phyloP scores from a whole-genome alignment of 2,113 vertebrate genomes.

The Rhinolophus sinicus region DNA sequence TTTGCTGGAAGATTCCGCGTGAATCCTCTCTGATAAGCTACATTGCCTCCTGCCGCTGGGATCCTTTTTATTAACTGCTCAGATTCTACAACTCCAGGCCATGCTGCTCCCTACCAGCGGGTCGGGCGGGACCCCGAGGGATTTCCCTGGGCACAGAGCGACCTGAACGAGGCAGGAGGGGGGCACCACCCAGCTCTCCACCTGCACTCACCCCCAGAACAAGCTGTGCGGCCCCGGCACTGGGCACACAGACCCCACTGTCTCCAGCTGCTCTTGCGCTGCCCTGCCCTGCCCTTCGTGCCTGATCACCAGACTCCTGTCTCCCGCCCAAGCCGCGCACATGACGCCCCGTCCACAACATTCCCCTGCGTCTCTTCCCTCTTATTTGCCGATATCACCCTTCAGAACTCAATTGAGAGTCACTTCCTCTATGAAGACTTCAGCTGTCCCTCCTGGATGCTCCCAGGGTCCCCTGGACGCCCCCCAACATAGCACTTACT shows the following conservation, averaged over 20 bases:
- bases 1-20: not conserved
- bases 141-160: too few relatives aligned
- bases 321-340: not conserved
- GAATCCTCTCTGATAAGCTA: not conserved
- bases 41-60: too few relatives aligned
- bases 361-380: not conserved
- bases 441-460: not conserved
- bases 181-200: not conserved
- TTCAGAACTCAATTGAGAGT: not conserved
- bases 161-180: not conserved
- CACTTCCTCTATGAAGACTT: not conserved
- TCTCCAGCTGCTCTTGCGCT: not conserved
- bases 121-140: too few relatives aligned
- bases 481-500: not conserved
- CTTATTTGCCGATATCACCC: not conserved
- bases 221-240: not conserved
- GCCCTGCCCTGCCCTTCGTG: fast-evolving
- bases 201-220: too few relatives aligned
- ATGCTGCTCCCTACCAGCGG: too few relatives aligned
- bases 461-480: fast-evolving
- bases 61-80: not conserved
- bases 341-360: not conserved
- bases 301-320: too few relatives aligned
- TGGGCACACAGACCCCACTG: too few relatives aligned
- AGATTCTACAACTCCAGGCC: too few relatives aligned